A percentile compares a stretch with the other conserved stretches of the same genome.
Conservation (phyloP, 2,797 vertebrate species). For the Harpagifer antarcticus region DNA sequence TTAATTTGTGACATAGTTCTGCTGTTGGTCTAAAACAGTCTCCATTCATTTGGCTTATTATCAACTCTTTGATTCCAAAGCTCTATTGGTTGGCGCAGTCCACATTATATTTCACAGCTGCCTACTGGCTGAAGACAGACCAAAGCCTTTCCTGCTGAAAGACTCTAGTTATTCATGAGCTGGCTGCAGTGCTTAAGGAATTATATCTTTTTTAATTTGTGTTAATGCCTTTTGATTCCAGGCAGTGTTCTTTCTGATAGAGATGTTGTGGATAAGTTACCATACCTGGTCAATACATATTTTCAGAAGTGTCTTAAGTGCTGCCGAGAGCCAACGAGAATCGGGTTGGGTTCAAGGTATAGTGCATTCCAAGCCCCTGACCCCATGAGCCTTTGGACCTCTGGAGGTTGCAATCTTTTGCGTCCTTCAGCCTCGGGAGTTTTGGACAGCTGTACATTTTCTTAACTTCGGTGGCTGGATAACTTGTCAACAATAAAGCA, state of each 20-base stretch:
- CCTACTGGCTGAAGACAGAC: not conserved
- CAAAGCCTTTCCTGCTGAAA: not conserved
- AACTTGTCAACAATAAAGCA: not conserved
- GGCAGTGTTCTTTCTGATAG: not conserved
- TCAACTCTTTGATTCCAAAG: not conserved
- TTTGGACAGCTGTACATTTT: not conserved
- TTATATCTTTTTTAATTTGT: not conserved
- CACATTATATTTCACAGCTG: not conserved
- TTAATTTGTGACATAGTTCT: not conserved
- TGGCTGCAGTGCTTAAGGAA: not conserved
- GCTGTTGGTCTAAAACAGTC: not conserved
- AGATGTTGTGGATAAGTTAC: not conserved
- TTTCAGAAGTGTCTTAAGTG: not conserved
- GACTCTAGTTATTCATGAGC: not conserved
- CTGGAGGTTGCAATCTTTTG: slow-evolving; percentile 1
- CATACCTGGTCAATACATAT: not conserved
- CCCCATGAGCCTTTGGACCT: not conserved
- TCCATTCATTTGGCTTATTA: not conserved
- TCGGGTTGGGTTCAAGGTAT: slow-evolving; percentile 3
- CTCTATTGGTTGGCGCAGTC: slow-evolving; percentile 1
- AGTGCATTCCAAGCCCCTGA: slow-evolving; percentile 21
- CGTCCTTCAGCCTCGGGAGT: not conserved
- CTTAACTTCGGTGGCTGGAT: not conserved
- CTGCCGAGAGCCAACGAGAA: slow-evolving; percentile 5
- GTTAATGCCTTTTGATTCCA: not conserved